Percentiles rank a stretch among this genome's conserved stretches.
Conservation (phyloP, 2,113 vertebrate genomes). For the Toxostoma redivivum region DNA sequence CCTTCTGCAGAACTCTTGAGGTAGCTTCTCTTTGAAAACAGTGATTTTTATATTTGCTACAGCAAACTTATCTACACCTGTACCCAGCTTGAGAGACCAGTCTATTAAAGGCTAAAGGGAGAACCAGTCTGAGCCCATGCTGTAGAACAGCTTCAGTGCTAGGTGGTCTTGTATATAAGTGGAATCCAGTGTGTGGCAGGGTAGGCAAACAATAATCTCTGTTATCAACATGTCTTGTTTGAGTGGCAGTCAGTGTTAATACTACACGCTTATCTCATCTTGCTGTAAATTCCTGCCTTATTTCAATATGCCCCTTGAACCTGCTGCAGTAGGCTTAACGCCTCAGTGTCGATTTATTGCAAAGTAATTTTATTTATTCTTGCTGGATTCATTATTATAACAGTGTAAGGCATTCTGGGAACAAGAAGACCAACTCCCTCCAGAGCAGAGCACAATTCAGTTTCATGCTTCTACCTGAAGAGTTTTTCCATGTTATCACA, state of each 20-base stretch:
- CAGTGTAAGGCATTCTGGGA: neutral
- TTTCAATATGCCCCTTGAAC: neutral
- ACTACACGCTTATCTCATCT: neutral
- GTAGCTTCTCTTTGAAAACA: neutral
- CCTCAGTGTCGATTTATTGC: neutral
- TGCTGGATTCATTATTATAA: neutral
- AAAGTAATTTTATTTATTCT: neutral
- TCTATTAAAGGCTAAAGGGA: neutral
- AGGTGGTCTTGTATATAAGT: neutral
- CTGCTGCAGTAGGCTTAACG: neutral
- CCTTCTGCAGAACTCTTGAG: neutral
- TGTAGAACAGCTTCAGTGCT: neutral
- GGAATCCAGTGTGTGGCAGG: neutral
- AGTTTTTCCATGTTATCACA: neutral
- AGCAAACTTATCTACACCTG: accelerated
- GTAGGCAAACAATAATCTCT: neutral
- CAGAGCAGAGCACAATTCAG: neutral
- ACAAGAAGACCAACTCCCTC: neutral
- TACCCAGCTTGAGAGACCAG: neutral
- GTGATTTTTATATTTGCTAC: neutral
- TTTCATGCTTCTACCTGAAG: neutral
- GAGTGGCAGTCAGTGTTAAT: neutral
- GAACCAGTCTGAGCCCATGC: neutral
- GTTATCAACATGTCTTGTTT: neutral
- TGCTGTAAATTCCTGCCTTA: neutral